Evolutionary conservation across 1,140 invertebrate genomes (phyloP), one percentile per base, ranked within the genome.

Genomic region (Drosophila burlai): DNA sequence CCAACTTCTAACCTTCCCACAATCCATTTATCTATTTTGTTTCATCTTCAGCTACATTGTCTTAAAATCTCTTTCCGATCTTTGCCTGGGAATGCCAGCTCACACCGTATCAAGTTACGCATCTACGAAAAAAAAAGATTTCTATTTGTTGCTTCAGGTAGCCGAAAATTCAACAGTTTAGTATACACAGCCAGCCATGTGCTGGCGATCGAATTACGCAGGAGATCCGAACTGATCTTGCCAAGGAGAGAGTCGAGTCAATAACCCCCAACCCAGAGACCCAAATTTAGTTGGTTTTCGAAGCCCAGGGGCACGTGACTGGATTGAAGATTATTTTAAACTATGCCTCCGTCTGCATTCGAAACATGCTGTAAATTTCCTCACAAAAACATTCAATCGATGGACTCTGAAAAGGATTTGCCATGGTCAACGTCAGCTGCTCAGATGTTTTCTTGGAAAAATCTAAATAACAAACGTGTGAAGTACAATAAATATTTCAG

Each of bases 241-340:
- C 4, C 16, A 15, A 29, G 64, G 45, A 40, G 45, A 40, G 54
- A 73, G 69, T 73, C 45, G 21, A 47, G 47, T 49, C 71, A 74
- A 73, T 73, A 73, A 74, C 64, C 66, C 66, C 45, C 66, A 68
- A 43, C 45, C 63, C 63, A 52, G 11, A 69, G 46, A 52, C 46
- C 46, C 71, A 61, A 52, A 73, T 73, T 50, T 72, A 73, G 69
- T 61, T 29, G 45, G 29, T 34, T 52, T 62, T 62, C 49, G 24
- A 18, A 50, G 64, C 54, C 24, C 4, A 38, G 16, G 47, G 65
- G 75, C 75, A 78, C 75, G 75, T 78, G 75, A 78, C 75, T 69
- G 42, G 21, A 46, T 71, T 45, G 74, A 36, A 36, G 36, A 76
- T 59, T 60, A 77, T 77, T 68, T 77, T 68, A 58, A 77, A 61